A percentile compares a stretch with the other conserved stretches of the same genome.
phyloP scores from a whole-genome alignment of 2,888 invertebrate genomes.

The Drosophila tripunctata region DNA sequence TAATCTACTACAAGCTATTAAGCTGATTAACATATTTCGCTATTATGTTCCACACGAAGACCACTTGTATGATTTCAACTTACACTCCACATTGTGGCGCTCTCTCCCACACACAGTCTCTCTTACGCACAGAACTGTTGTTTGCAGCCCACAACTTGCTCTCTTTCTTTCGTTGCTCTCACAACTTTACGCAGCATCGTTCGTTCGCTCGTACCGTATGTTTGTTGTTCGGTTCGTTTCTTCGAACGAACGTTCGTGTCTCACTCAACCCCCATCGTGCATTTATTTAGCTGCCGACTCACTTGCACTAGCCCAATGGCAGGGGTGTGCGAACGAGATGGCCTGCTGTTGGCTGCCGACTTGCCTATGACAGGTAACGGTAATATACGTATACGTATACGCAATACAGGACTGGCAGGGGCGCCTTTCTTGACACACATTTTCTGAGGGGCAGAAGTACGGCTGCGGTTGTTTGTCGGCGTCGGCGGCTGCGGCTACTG shows the following conservation, averaged over 20 bases:
- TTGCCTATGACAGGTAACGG: constrained; percentile 63
- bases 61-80: constrained; percentile 77
- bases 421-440: constrained; percentile 65
- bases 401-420: constrained; percentile 18
- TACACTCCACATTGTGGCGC: constrained; percentile 59
- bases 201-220: too few species aligned
- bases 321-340: constrained; percentile 33
- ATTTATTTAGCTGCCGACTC: constrained; percentile 34
- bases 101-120: constrained; percentile 29
- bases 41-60: constrained; percentile 49
- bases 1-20: constrained; percentile 40
- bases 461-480: constrained; percentile 24
- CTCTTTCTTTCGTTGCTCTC: constrained; percentile 20
- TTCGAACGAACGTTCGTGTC: too few species aligned
- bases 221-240: too few species aligned
- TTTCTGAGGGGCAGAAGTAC: constrained; percentile 14
- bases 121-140: not conserved
- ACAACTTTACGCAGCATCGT: constrained; percentile 51
- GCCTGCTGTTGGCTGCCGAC: constrained; percentile 22
- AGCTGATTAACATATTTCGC: constrained; percentile 45
- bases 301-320: constrained; percentile 29
- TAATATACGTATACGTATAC: constrained; percentile 38
- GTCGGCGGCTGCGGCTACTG: too few species aligned
- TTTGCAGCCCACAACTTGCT: too few species aligned
- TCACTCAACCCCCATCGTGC: constrained; percentile 61